A percentile compares a stretch with the other conserved stretches of the same genome.
Evolutionary conservation across 2,113 vertebrate genomes (phyloP).

Genomic region (Hippocampus mohnikei): DNA sequence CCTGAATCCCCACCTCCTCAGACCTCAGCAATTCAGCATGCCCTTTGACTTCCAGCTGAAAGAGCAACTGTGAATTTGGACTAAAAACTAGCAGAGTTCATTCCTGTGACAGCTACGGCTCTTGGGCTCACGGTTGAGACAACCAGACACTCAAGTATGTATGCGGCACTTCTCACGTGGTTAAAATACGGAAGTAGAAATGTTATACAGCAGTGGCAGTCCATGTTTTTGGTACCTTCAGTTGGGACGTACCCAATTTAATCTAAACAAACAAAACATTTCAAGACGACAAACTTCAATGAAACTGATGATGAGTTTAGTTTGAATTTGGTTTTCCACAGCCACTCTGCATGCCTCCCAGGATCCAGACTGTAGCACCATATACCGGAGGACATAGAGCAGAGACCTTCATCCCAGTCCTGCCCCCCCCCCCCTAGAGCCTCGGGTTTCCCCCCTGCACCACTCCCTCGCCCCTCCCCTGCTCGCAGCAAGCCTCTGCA

Average conservation of each 20-base stretch:
- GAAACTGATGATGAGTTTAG: neutral
- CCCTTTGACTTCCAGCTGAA: conserved; percentile 58
- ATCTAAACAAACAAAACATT: too few species aligned
- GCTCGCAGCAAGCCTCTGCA: conserved; percentile 38
- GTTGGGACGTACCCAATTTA: too few species aligned
- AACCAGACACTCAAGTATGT: neutral
- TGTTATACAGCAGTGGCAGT: too few species aligned
- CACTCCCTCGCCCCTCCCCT: conserved; percentile 24
- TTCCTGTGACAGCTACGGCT: conserved; percentile 39
- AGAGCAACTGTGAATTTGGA: conserved; percentile 60
- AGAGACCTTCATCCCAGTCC: conserved; percentile 51
- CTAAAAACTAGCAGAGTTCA: conserved; percentile 44
- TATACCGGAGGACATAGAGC: conserved; percentile 45
- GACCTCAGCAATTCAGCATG: conserved; percentile 54
- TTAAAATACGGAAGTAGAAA: too few species aligned
- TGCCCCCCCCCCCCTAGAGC: conserved; percentile 39
- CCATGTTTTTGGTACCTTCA: too few species aligned
- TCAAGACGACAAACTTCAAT: too few species aligned
- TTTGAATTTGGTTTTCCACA: conserved; percentile 16
- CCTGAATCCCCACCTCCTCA: conserved; percentile 32
- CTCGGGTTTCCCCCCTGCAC: conserved; percentile 47
- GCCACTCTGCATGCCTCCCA: conserved; percentile 7
- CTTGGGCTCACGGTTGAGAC: conserved; percentile 23
- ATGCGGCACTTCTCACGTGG: neutral
- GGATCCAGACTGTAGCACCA: conserved; percentile 23